Conservation (phyloP, 1,140 invertebrate genomes). For the Maconellicoccus hirsutus region DNA sequence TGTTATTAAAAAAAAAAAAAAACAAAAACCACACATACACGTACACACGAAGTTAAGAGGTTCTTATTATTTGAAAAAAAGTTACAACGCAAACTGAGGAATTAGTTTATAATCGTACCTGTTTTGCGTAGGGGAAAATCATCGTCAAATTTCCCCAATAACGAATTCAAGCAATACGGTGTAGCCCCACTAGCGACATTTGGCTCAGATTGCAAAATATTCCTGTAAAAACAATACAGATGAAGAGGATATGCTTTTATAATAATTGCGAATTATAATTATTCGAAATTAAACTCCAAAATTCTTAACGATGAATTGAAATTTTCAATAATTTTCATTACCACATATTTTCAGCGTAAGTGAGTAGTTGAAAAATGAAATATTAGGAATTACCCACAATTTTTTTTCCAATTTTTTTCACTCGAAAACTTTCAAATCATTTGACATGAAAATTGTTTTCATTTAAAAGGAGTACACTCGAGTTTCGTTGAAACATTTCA, state of each 20-base stretch:
- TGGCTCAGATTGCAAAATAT: slow-evolving; percentile 30
- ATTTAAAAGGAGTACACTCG: not conserved
- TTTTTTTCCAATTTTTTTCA: too few species aligned
- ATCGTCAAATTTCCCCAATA: slow-evolving; percentile 40
- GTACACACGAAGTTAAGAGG: not conserved
- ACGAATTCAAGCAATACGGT: slow-evolving; percentile 23
- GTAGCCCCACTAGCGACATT: slow-evolving; percentile 25
- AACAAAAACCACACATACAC: slow-evolving; percentile 12
- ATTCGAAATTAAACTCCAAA: too few species aligned
- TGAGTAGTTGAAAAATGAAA: too few species aligned
- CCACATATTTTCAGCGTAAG: too few species aligned
- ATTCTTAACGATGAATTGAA: too few species aligned
- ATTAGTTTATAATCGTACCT: slow-evolving; percentile 44
- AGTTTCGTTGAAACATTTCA: not conserved
- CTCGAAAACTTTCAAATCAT: slow-evolving; percentile 16
- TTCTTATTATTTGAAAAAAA: too few species aligned
- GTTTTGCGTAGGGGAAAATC: slow-evolving; percentile 91
- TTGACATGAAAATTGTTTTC: not conserved
- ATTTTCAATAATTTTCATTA: too few species aligned
- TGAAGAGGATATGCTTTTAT: too few species aligned
- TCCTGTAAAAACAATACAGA: slow-evolving; percentile 28
- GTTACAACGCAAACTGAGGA: too few species aligned
- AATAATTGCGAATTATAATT: too few species aligned
- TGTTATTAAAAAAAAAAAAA: not conserved
- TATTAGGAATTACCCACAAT: too few species aligned